Base-by-base conservation (phyloP, 2,888 invertebrate genomes). In the Drosophila incognita region DNA sequence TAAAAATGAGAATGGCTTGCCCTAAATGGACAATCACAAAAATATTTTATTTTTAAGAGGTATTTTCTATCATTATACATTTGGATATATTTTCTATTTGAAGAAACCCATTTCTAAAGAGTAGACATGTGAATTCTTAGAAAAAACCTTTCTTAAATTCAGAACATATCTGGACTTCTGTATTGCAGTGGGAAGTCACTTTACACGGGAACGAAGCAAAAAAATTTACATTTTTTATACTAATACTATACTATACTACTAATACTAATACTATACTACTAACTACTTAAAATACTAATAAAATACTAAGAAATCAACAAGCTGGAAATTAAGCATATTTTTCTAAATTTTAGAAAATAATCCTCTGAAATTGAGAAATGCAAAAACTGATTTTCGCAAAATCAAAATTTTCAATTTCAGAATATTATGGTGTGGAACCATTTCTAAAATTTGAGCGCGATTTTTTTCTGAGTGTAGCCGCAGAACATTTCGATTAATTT, bases 401-500 rank as follows among this genome's bases (percentile, higher is more conserved):
- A 7, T 7, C 2, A 46, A 46, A 21, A 13, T 3, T 0, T 46
- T 46, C 0, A 46, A 21, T 46, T 0, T 10, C 10, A 10, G n/a
- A 40, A 11, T 21, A 11, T 10, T 40, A 10, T 10, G 40, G 4
- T n/a, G 10, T 4, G 8, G n/a, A 40, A 10, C 4, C 1, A 8
- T 40, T 46, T 21, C 4, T 13, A 6, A 21, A 21, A 2, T 46
- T 4, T 7, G 0, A 6, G 13, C 2, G 0, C 0, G 0, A 15
- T 21, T 15, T 24, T 46, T 24, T 13, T 21, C 21, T 7, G 21
- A 46, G 21, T 7, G 46, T 13, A 21, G 1, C 42, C 7, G 4
- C n/a, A 4, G n/a, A 40, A 11, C 2, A 46, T 21, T 46, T 46
- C 21, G 13, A 46, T 42, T 21, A 42, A 42, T 21, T 21, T 42